Percentiles rank a stretch among this genome's conserved stretches.
Conservation (phyloP, 1,140 invertebrate species). For the Heliconius nattereri region DNA sequence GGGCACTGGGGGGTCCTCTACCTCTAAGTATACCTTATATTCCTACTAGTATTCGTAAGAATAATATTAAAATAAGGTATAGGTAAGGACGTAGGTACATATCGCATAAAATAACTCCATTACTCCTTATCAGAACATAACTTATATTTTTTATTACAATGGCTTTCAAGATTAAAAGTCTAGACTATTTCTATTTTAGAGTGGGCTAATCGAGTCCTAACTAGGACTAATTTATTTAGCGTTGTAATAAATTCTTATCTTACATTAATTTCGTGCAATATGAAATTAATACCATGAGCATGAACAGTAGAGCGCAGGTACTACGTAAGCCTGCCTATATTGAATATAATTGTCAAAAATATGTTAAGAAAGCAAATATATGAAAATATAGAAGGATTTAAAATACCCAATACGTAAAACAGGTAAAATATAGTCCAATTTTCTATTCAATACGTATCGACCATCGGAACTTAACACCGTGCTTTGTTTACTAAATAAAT, state of each 20-base stretch:
- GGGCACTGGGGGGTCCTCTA: too few species aligned
- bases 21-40: neutral
- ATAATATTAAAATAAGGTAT: neutral
- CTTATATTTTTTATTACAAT: neutral
- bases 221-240: neutral
- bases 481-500: too few species aligned
- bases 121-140: neutral
- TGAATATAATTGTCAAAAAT: neutral
- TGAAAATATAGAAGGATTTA: too few species aligned
- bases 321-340: neutral
- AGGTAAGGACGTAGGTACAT: neutral
- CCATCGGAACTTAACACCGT: too few species aligned
- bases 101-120: neutral
- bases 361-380: too few species aligned
- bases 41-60: neutral
- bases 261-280: neutral
- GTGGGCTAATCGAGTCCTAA: neutral
- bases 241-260: neutral
- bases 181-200: neutral
- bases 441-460: too few species aligned
- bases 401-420: too few species aligned
- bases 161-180: neutral
- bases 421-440: too few species aligned
- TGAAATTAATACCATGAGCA: neutral
- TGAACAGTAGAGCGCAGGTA: neutral